A percentile compares a stretch with the other conserved stretches of the same genome.
Conservation (phyloP, 2,113 vertebrate species). For the Sphaerodactylus townsendi region DNA sequence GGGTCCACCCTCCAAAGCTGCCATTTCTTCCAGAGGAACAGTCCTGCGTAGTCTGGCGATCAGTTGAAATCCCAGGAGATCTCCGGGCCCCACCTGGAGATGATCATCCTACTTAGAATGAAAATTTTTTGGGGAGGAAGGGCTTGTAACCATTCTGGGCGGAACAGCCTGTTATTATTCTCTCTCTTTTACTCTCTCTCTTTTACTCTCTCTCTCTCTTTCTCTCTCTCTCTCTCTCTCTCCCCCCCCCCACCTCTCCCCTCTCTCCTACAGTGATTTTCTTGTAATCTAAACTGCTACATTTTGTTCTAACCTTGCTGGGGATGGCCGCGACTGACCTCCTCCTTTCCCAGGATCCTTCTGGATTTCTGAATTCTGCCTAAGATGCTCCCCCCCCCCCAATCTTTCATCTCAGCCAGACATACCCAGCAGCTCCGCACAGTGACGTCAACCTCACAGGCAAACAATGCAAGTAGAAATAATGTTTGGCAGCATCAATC, state of each 20-base stretch:
- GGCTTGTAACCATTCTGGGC: too few species aligned
- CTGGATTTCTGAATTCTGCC: not conserved
- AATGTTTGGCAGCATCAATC: constrained; percentile 74
- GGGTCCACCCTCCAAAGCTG: too few species aligned
- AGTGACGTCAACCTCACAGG: constrained; percentile 18
- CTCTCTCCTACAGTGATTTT: not conserved
- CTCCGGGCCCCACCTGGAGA: too few species aligned
- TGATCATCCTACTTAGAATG: too few species aligned
- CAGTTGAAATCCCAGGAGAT: too few species aligned
- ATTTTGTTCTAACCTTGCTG: not conserved
- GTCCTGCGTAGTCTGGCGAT: too few species aligned
- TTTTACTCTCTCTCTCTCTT: too few species aligned
- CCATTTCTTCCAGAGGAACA: too few species aligned
- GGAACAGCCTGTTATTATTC: not conserved
- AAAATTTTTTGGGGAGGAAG: not conserved
- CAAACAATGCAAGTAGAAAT: constrained; percentile 73
- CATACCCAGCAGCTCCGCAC: not conserved
- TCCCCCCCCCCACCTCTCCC: too few species aligned
- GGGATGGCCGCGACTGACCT: not conserved
- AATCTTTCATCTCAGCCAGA: not conserved
- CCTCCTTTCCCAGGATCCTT: not conserved
- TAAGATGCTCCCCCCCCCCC: not conserved
- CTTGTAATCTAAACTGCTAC: not conserved
- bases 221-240: not conserved
- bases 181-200: not conserved